A percentile compares a stretch with the other conserved stretches of the same genome.
These are phyloP conservation scores for Fukomys damarensis DNA, from an alignment of 2,113 vertebrate species.

Conservation along the genomic window DNA sequence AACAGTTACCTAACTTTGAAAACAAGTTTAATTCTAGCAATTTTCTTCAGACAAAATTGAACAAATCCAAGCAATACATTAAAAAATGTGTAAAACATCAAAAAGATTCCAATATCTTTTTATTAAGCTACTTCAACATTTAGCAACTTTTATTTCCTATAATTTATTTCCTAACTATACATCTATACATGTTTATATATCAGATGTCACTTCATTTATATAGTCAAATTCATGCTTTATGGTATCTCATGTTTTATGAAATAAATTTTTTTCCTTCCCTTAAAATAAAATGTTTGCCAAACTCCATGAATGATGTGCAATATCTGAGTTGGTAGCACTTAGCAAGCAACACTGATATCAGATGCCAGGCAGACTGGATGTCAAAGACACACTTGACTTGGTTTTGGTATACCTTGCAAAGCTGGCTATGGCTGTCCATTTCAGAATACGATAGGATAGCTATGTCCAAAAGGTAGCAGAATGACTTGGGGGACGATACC, in stretches of 20 bases:
- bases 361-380: constrained; percentile 77
- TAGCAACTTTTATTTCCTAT: constrained; percentile 20
- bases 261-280: neutral
- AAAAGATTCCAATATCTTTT: neutral
- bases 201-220: constrained; percentile 12
- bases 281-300: constrained; percentile 55
- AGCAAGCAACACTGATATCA: constrained; percentile 80
- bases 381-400: constrained; percentile 65
- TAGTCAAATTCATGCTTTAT: neutral
- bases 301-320: neutral
- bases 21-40: neutral
- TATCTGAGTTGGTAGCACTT: constrained; percentile 32
- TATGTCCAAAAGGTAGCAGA: constrained; percentile 46
- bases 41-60: neutral
- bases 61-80: neutral
- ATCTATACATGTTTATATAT: neutral
- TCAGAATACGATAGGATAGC: constrained; percentile 56
- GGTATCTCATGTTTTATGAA: neutral
- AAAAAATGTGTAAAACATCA: neutral
- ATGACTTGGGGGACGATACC: neutral
- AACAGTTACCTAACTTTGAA: neutral
- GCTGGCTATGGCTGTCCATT: neutral
- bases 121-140: constrained; percentile 1
- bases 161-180: neutral
- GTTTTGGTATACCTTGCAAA: constrained; percentile 14